Evolutionary conservation across 2,797 vertebrate species (phyloP).

Genomic region (Champsocephalus gunnari): DNA sequence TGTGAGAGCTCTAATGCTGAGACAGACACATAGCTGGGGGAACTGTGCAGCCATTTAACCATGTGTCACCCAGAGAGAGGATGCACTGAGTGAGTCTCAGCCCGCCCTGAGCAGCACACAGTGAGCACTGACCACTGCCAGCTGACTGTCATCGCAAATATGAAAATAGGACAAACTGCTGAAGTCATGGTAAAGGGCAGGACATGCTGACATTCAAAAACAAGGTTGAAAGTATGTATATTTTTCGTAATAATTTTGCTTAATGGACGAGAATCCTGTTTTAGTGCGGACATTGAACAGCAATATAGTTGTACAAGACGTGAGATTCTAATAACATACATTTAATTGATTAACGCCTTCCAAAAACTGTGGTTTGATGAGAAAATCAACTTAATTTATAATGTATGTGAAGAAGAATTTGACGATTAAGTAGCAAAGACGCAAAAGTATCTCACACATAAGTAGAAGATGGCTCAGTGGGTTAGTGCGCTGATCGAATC

Average conservation of each 20-base stretch:
- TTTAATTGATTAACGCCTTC: too few species aligned
- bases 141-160: conserved; percentile 54
- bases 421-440: too few species aligned
- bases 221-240: conserved; percentile 36
- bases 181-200: conserved; percentile 49
- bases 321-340: too few species aligned
- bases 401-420: too few species aligned
- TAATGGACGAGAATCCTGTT: conserved; percentile 14
- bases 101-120: conserved; percentile 60
- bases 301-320: neutral
- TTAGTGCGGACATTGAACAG: conserved; percentile 2
- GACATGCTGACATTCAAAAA: conserved; percentile 51
- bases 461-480: neutral
- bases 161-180: conserved; percentile 62
- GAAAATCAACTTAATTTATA: too few species aligned
- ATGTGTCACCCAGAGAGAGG: conserved; percentile 73
- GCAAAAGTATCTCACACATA: too few species aligned
- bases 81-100: conserved; percentile 66
- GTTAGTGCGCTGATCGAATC: too few species aligned
- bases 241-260: neutral
- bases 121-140: conserved; percentile 56
- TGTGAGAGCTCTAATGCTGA: conserved; percentile 54
- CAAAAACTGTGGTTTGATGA: too few species aligned
- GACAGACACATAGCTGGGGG: conserved; percentile 67
- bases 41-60: conserved; percentile 70